Evolutionary conservation across 2,113 vertebrate species (phyloP), one percentile per base, ranked within the genome.

Genomic region (Scartelaos histophorus): DNA sequence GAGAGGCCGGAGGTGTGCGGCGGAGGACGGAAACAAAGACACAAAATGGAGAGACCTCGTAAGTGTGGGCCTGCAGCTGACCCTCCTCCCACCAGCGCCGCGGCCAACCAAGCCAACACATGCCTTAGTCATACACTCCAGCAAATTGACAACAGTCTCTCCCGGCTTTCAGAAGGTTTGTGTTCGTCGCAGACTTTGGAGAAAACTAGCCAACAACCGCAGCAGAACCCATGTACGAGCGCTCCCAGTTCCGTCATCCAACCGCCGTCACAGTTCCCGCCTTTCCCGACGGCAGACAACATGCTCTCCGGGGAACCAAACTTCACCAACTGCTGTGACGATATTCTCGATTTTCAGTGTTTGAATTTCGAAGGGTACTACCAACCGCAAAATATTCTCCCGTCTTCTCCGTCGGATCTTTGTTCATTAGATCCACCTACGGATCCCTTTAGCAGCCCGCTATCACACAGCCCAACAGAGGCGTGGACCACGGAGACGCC

Each of bases 281-380:
- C 83, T 0, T 92, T 92, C 76, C 56, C 86, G 3, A 78, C 79
- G 1, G 87, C 80, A 7, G 92, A 93, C 15, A 86, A 76, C 57
- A 93, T 93, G 56, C 91, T 93, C 2, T 71, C 88, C 7, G 74
- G 76, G 0, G 93, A 94, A 66, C 91, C 92, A 45, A 88, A n/a
- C 82, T 94, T 93, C 79, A 82, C 88, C 6, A 94, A 92, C 85
- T 93, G 92, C 78, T 91, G 92, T 0, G 93, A 94, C 0, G 93
- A 94, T 51, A 81, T 93, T 13, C 85, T 94, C 51, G 93, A 94
- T 67, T 94, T 94, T 70, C 93, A 92, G 80, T 93, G 91, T 82
- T 88, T 94, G 58, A 93, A 93, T 77, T 92, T 94, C 17, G 93
- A 94, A 67, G 88, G 92, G 0, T 94, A 92, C 29, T 92, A 94